Base-by-base conservation (phyloP, 2,797 vertebrate species). In the Chloroceryle inda region DNA sequence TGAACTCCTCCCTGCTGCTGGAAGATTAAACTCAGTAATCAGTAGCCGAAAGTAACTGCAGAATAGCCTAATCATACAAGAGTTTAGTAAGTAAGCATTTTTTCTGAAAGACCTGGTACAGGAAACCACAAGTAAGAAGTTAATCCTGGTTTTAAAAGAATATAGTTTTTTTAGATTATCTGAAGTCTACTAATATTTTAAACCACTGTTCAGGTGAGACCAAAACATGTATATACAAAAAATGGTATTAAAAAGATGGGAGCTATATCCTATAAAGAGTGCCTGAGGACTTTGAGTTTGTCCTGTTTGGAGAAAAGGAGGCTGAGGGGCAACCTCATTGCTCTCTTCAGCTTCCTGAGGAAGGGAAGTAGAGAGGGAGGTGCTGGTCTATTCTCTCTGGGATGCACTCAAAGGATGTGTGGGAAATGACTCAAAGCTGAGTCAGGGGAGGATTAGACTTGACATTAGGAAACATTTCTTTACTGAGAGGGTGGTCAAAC, bases 371-470 rank as follows among this genome's bases (percentile, higher is more conserved):
- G 40, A 68, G 47, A 58, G 11, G 20, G 20, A 78, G 52, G 10
- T 89, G 13, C 18, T 63, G 47, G 81, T 10, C 15, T 55, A 15
- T 71, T 63, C n/a, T 74, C 33, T 44, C 35, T 13, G 5, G 3
- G 6, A 35, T 59, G 10, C 21, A 50, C 3, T n/a, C n/a, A 23
- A 6, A 42, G 20, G 4, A 81, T 0, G 0, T 0, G 1, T 29
- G 7, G n/a, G 23, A 78, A 16, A 16, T 29, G 13, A 18, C 12
- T 72, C 10, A 72, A 55, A 72, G 35, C 18, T 38, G 31, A 4
- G 1, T 6, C 21, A 55, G 9, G 16, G 6, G 4, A 78, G 3
- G 21, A 52, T 31, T 52, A 52, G 18, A 23, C 44, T 26, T 6
- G 21, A 61, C 8, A 45, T 47, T 19, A 44, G 9, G 31, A 89